Percentiles rank a stretch among this genome's conserved stretches.
Evolutionary conservation across 1,140 invertebrate genomes (phyloP).

Genomic region (Bursaphelenchus mucronatus): DNA sequence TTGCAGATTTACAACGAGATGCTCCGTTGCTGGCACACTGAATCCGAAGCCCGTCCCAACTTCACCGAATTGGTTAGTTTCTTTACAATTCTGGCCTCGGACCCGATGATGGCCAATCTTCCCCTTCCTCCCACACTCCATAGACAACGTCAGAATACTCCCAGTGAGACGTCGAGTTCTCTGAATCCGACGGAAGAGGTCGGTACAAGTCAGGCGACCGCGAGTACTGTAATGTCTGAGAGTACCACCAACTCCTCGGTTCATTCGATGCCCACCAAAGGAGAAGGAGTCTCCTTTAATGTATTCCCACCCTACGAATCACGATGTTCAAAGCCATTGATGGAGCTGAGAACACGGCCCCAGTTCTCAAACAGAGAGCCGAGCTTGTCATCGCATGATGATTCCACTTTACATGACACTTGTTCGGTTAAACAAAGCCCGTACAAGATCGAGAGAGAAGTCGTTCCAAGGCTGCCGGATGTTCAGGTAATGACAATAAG

Average conservation of each 20-base stretch:
- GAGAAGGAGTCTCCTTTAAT: constrained; percentile 41
- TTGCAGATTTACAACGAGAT: constrained; percentile 41
- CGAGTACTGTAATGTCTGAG: constrained; percentile 37
- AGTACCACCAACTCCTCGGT: constrained; percentile 29
- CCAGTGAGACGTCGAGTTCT: constrained; percentile 22
- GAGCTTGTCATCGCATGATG: constrained; percentile 29
- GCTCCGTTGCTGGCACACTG: constrained; percentile 47
- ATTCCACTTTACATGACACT: constrained; percentile 35
- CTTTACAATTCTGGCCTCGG: constrained; percentile 26
- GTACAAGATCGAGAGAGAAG: neutral
- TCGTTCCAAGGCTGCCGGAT: neutral
- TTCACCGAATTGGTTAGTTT: constrained; percentile 36
- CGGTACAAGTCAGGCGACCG: constrained; percentile 31
- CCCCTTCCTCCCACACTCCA: constrained; percentile 19
- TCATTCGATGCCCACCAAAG: constrained; percentile 47
- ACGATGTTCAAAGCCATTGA: constrained; percentile 23
- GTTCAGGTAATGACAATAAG: no score
- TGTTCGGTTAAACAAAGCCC: constrained; percentile 2
- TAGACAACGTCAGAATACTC: constrained; percentile 12
- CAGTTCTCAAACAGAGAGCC: constrained; percentile 12
- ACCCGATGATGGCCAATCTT: constrained; percentile 9
- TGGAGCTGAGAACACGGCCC: constrained; percentile 17
- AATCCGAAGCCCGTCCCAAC: constrained; percentile 35
- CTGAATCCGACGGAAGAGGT: constrained; percentile 19
- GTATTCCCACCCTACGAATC: constrained; percentile 42